Base-by-base conservation (phyloP, 2,888 invertebrate genomes). In the Caenorhabditis afra region DNA sequence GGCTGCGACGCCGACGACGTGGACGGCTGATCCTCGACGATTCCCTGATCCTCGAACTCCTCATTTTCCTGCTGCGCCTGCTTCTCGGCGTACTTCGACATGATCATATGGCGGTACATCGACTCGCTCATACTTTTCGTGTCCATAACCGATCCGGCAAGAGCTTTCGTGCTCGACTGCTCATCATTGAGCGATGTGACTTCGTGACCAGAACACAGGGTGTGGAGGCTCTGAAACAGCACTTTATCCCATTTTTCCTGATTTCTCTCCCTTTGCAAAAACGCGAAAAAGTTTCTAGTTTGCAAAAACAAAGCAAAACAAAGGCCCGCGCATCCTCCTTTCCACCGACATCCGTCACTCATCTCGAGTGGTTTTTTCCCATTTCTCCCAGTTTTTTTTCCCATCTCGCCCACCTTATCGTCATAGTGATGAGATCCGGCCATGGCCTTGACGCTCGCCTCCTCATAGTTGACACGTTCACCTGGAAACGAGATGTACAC, bases 391-490 rank as follows among this genome's bases (percentile, higher is more conserved):
- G 29, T 23, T 39, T n/a, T 16, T 18, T 11, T n/a, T n/a, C n/a
- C n/a, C n/a, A n/a, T n/a, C n/a, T n/a, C 22, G 11, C 29, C 29
- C 67, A 89, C 90, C 82, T 90, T 88, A 67, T 89, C 86, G 75
- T 90, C 90, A 65, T 86, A 86, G 62, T 82, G 70, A 37, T 88
- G 93, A 18, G 94, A 94, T 18, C 95, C 95, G 50, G 95, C 94
- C 81, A 95, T 91, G 45, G 94, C 95, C 85, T 94, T 92, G 0
- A 94, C 94, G 50, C 94, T 94, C 20, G 94, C 94, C 75, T 88
- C 89, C 53, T 90, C 90, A 75, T 87, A 90, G 79, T 90, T 90
- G 58, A 85, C 73, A n/a, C 81, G 75, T 29, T 76, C 82, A 7
- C 74, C 82, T 53, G 68, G 57, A 81, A 52, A 47, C 14, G 18